Base-by-base conservation (phyloP, 2,888 invertebrate species). In the Salticus scenicus region DNA sequence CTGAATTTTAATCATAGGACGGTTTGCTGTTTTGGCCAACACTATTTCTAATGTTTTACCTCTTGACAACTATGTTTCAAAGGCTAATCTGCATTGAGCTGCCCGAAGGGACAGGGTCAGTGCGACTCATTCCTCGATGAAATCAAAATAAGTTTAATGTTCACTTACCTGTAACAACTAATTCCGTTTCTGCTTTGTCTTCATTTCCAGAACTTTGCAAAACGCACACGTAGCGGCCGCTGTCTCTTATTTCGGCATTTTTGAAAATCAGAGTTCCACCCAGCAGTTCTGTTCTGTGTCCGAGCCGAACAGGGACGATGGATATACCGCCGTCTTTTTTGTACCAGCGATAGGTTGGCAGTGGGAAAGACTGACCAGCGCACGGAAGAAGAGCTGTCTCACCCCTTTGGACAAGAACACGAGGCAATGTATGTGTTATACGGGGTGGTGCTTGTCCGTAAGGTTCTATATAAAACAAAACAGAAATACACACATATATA, bases 361-460 rank as follows among this genome's bases (percentile, higher is more conserved):
- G 88, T 0, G 92, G 92, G 88, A 90, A 90, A 2, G 90, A 91
- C 78, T 90, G 91, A 42, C 91, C 91, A 0, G 91, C 91, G 88
- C 92, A 92, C 0, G 91, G 90, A 12, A 92, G 89, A 81, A 91
- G 91, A 0, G 90, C 90, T 0, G 88, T 89, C 7, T 89, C 88
- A 2, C 91, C 90, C 27, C 86, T 83, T 41, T 77, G 73, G 0
- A 82, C 80, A 10, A 79, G 74, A 10, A 88, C 77, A 2, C 82
- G 66, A 7, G 87, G 57, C 0, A 71, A 47, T 10, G 79, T 83
- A 70, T 88, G 81, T 14, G 76, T 88, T 17, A 88, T 84, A n/a
- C 88, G 66, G 0, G 87, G 81, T 27, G 88, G 85, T 8, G 86
- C 87, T 72, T 88, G 88, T 27, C 88, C 87, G 10, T 84, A 86